phyloP scores from a whole-genome alignment of 2,113 vertebrate genomes.

The Pelvicachromis taeniatus region DNA sequence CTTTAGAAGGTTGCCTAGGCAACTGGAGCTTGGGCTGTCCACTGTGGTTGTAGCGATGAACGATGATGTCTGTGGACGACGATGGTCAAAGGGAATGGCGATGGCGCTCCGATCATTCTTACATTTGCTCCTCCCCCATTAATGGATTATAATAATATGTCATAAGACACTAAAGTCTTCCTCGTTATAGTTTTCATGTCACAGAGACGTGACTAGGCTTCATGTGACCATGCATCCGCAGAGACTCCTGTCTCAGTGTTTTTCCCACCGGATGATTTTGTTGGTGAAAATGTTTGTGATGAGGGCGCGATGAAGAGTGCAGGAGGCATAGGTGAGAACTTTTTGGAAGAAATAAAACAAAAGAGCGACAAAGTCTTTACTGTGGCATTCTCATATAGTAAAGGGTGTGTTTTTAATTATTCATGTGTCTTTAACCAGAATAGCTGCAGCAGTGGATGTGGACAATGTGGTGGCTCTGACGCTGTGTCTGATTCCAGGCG shows the following conservation, averaged over 20 bases:
- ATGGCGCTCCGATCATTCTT: neutral
- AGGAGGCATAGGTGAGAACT: neutral
- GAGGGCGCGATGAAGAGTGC: neutral
- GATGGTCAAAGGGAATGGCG: no score
- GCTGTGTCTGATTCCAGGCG: neutral
- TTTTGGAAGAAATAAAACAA: neutral
- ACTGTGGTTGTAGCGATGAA: neutral
- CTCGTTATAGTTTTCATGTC: neutral
- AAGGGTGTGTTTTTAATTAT: fast-evolving
- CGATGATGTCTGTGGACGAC: neutral
- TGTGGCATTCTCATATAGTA: neutral
- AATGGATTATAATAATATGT: neutral
- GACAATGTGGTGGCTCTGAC: neutral
- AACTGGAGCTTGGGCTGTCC: neutral
- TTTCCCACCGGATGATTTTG: fast-evolving
- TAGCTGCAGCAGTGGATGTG: neutral
- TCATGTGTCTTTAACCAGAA: neutral
- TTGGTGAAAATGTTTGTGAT: neutral
- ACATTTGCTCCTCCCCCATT: fast-evolving
- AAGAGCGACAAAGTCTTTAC: neutral
- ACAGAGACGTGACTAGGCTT: neutral
- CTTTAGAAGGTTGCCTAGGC: neutral
- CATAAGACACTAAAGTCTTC: fast-evolving
- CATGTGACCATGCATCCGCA: neutral
- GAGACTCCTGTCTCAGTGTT: neutral